A percentile compares a stretch with the other conserved stretches of the same genome.
phyloP scores from a whole-genome alignment of 2,113 vertebrate species.

The Nothocercus julius region DNA sequence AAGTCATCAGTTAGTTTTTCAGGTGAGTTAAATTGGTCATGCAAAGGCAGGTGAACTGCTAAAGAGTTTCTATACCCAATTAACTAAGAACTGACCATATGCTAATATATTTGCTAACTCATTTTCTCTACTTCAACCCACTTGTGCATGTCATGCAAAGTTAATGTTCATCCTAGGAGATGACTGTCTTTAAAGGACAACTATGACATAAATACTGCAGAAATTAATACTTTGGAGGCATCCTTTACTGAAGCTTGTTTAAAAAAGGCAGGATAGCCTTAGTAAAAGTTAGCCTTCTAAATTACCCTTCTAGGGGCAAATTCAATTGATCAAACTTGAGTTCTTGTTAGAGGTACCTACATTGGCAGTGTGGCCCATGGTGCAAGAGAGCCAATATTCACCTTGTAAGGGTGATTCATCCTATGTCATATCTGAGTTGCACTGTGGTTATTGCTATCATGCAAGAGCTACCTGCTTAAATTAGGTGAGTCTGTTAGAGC shows the following conservation, averaged over 20 bases:
- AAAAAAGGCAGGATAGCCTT: not conserved
- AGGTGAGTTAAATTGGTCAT: not conserved
- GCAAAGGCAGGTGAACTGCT: not conserved
- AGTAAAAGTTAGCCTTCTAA: not conserved
- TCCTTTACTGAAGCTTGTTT: not conserved
- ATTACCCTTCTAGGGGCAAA: not conserved
- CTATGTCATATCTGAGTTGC: slow-evolving; percentile 31
- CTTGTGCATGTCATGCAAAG: not conserved
- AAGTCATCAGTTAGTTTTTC: not conserved
- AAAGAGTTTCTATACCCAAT: not conserved
- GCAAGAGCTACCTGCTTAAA: not conserved
- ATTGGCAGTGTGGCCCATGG: not conserved
- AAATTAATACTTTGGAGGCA: not conserved
- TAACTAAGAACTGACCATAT: not conserved
- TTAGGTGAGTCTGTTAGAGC: not conserved
- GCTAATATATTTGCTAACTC: not conserved
- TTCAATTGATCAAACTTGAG: not conserved
- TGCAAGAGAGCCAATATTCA: not conserved
- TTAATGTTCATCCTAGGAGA: not conserved
- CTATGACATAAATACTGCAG: not conserved
- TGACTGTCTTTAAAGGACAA: not conserved
- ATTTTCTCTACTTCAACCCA: not conserved
- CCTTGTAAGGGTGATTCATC: not conserved
- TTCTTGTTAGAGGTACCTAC: not conserved
- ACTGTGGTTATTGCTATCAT: slow-evolving; percentile 5